Evolutionary conservation across 2,113 vertebrate species (phyloP).

Genomic region (Psettodes erumei): DNA sequence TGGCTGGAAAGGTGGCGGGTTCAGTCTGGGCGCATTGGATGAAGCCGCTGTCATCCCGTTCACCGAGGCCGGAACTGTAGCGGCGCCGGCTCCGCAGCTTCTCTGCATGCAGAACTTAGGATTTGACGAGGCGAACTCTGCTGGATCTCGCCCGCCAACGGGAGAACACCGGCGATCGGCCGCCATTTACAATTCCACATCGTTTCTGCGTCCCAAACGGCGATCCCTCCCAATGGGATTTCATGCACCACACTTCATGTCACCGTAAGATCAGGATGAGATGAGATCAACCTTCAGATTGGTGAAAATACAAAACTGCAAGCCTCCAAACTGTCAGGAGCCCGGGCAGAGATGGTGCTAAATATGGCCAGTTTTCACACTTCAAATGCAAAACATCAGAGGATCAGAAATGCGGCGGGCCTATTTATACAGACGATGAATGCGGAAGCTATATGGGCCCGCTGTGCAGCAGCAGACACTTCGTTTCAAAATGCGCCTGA

Average conservation of each 20-base stretch:
- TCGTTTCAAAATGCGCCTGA: constrained; percentile 38
- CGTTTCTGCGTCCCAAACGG: constrained; percentile 21
- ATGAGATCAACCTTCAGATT: constrained; percentile 21
- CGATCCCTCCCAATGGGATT: constrained; percentile 30
- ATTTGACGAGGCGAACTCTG: no score
- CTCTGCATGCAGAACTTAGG: no score
- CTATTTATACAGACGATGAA: constrained; percentile 62
- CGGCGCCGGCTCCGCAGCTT: constrained; percentile 17
- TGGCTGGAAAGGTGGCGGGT: constrained; percentile 41
- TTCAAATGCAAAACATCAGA: constrained; percentile 72
- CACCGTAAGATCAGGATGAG: constrained; percentile 22
- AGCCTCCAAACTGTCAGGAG: constrained; percentile 27
- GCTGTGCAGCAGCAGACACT: constrained; percentile 14
- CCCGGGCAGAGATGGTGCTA: constrained; percentile 32
- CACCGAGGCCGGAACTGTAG: constrained; percentile 14
- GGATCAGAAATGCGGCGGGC: constrained; percentile 41
- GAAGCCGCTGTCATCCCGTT: constrained; percentile 33
- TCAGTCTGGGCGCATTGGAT: constrained; percentile 20
- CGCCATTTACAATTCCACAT: constrained; percentile 32
- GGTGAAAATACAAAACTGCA: constrained; percentile 45
- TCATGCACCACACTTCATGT: neutral
- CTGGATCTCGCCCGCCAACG: no score
- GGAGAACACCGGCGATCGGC: constrained; percentile 12
- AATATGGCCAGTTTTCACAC: constrained; percentile 64
- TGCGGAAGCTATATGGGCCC: constrained; percentile 23